Evolutionary conservation across 2,888 invertebrate genomes (phyloP).

Genomic region (Drosophila subquinaria): DNA sequence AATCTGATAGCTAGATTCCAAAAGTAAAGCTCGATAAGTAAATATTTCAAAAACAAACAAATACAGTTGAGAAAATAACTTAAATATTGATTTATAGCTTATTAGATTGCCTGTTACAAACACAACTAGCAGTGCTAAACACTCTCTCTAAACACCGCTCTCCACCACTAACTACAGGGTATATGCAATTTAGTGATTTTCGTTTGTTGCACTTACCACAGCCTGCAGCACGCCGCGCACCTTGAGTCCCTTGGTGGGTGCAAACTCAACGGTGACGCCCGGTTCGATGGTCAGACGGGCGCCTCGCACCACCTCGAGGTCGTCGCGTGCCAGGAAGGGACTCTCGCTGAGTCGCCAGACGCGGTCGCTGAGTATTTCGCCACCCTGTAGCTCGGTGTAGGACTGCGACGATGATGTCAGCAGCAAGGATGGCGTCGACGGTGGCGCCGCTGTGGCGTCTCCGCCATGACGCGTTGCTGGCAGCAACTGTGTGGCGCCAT

Average conservation of each 20-base stretch:
- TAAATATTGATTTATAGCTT: neutral
- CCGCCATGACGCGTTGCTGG: conserved; percentile 68
- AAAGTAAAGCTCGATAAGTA: neutral
- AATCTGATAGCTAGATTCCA: neutral
- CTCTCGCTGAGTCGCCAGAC: conserved; percentile 86
- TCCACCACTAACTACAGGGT: conserved; percentile 7
- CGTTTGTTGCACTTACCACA: conserved; percentile 89
- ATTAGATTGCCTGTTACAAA: neutral
- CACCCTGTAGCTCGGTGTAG: conserved; percentile 83
- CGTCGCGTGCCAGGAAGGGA: conserved; percentile 92
- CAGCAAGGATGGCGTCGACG: conserved; percentile 62
- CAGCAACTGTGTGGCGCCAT: conserved; percentile 79
- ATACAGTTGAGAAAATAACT: no score
- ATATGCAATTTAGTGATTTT: conserved; percentile 14
- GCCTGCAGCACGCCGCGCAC: conserved; percentile 95
- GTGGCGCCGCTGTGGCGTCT: conserved; percentile 73
- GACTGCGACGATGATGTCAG: conserved; percentile 64
- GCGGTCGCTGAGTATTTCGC: conserved; percentile 84
- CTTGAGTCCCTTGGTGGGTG: conserved; percentile 96
- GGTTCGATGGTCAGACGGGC: conserved; percentile 94
- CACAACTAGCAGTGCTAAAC: neutral
- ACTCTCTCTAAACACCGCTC: no score
- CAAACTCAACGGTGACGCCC: conserved; percentile 95
- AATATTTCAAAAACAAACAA: no score
- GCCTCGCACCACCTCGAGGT: conserved; percentile 91